Evolutionary conservation across 37 sponge, comb jelly and placozoan genomes (phyloP).

Genomic region (Chondrilla cf. caribensis): DNA sequence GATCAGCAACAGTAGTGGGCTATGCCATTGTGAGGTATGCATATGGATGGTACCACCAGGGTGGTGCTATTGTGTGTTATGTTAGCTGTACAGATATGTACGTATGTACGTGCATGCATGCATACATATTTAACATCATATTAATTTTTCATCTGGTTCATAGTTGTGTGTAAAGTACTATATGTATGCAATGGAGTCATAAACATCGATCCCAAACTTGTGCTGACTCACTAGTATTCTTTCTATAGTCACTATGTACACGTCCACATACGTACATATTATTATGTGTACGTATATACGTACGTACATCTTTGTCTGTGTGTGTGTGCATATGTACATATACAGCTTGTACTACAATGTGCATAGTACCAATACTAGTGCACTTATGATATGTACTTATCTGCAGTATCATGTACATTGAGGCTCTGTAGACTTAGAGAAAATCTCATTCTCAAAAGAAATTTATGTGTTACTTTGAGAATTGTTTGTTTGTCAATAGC

Average conservation of each 20-base stretch:
- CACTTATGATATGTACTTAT: neutral
- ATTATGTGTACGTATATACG: neutral
- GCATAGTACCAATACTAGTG: neutral
- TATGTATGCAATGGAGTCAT: too few relatives aligned
- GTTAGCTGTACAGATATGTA: neutral
- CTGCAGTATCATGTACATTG: neutral
- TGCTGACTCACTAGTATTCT: too few relatives aligned
- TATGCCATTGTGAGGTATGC: constrained; percentile 82
- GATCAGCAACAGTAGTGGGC: constrained; percentile 83
- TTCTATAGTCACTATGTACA: too few relatives aligned
- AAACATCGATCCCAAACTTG: too few relatives aligned
- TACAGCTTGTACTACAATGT: neutral
- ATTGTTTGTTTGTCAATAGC: constrained; percentile 51
- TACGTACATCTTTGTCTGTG: neutral
- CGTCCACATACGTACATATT: too few relatives aligned
- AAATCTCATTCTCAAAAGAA: too few relatives aligned
- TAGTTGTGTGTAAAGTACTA: too few relatives aligned
- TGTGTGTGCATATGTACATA: neutral
- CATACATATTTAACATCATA: neutral
- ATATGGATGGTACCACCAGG: neutral
- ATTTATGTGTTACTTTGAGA: too few relatives aligned
- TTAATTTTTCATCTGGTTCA: too few relatives aligned
- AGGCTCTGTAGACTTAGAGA: too few relatives aligned
- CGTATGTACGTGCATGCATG: neutral
- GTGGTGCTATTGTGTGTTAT: too few relatives aligned